Evolutionary conservation across 1,140 invertebrate species (phyloP), one percentile per base, ranked within the genome.

Genomic region (Aphis gossypii): DNA sequence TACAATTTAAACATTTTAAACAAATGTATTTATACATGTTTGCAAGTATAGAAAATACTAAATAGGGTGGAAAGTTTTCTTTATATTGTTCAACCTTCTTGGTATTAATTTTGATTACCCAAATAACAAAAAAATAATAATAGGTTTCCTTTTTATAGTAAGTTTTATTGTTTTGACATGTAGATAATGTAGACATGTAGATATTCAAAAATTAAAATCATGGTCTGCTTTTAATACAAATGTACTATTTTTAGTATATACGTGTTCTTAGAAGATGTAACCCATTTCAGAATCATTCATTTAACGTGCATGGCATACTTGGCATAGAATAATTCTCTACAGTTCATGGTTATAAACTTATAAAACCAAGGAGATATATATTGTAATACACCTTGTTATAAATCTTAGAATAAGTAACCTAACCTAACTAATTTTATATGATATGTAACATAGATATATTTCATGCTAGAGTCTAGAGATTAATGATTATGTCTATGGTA

Each of bases 401-500:
- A 68, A 30, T 8, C 60, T 68, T 9, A n/a, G 23, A 25, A 25
- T 76, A 51, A 2, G 48, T 51, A 18, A 51, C 48, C 48, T 51
- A 51, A 51, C 14, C 48, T 18, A 51, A 51, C 14, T 51, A 20
- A 51, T 51, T 51, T 51, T 51, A 51, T 2, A 51, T 51, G 38
- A 46, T 86, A 46, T 18, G 4, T 46, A 51, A 30, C 86, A 88
- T 14, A 51, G 41, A n/a, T 88, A 88, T 48, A 87, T 44, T 30
- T 44, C 14, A 18, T 0, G 1, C 35, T 8, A 48, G n/a, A 83
- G 38, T 41, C 38, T 41, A 41, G 38, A 41, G 38, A 41, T 41
- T 41, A 41, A 41, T 41, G 35, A 92, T 92, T 94, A 14, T 84
- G n/a, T 76, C 91, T 92, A 48, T 92, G 91, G 68, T 25, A 84